These are phyloP conservation scores for Sander lucioperca DNA, from an alignment of 2,113 vertebrate genomes.

Conservation along the genomic window DNA sequence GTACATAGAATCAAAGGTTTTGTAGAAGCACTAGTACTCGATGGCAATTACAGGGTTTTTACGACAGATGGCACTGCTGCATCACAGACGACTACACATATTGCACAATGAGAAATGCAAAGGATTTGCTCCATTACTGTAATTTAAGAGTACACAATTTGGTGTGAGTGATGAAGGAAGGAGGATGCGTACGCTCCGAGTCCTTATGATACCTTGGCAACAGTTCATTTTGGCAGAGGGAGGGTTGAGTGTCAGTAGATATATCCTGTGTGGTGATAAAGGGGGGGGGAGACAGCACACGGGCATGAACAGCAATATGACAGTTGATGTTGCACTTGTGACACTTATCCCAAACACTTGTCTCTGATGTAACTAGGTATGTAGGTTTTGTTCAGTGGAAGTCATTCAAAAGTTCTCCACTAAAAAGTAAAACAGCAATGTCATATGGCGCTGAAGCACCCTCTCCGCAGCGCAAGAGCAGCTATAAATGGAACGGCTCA, in stretches of 20 bases:
- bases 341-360: conserved; percentile 52
- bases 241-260: conserved; percentile 31
- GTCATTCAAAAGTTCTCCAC: conserved; percentile 49
- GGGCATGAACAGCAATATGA: conserved; percentile 55
- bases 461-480: conserved; percentile 30
- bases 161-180: conserved; percentile 28
- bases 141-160: conserved; percentile 57
- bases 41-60: conserved; percentile 72
- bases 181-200: conserved; percentile 34
- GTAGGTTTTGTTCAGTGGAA: conserved; percentile 64
- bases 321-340: conserved; percentile 58
- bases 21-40: conserved; percentile 56
- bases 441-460: conserved; percentile 52
- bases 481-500: conserved; percentile 57
- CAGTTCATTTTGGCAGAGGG: conserved; percentile 48
- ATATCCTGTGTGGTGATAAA: neutral
- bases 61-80: conserved; percentile 81
- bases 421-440: conserved; percentile 53
- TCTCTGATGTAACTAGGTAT: conserved; percentile 33
- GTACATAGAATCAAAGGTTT: conserved; percentile 37
- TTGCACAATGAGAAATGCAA: conserved; percentile 78
- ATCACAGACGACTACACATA: conserved; percentile 74
- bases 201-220: conserved; percentile 46
- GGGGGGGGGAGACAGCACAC: neutral
- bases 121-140: conserved; percentile 65